phyloP scores from a whole-genome alignment of 1,140 invertebrate genomes.

The Apocrypta bakeri region DNA sequence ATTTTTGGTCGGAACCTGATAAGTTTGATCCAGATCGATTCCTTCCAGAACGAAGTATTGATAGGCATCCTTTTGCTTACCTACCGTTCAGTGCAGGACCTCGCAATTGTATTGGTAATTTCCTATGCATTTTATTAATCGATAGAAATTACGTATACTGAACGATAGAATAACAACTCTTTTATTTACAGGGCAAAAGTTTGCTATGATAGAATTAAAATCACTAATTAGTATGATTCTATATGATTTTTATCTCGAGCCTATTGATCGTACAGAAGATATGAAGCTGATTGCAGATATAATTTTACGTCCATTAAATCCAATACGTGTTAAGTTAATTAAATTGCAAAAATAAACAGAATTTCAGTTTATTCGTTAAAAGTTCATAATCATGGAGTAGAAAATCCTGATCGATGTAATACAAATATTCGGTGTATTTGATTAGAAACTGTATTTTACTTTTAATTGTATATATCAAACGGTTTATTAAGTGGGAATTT shows the following conservation, averaged over 20 bases:
- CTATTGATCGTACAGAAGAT: slow-evolving; percentile 41
- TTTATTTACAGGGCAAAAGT: slow-evolving; percentile 58
- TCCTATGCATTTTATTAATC: not conserved
- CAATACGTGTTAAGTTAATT: slow-evolving; percentile 53
- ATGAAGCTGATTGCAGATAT: slow-evolving; percentile 52
- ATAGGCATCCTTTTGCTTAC: slow-evolving; percentile 72
- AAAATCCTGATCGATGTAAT: too few species aligned
- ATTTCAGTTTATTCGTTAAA: too few species aligned
- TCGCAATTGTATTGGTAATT: slow-evolving; percentile 81
- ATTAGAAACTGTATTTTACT: too few species aligned
- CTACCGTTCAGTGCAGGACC: slow-evolving; percentile 84
- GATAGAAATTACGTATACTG: not conserved
- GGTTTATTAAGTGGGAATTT: too few species aligned
- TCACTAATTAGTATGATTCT: slow-evolving; percentile 50
- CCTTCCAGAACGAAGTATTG: slow-evolving; percentile 72
- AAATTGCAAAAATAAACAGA: slow-evolving; percentile 25
- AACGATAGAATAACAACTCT: not conserved
- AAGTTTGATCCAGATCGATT: slow-evolving; percentile 85
- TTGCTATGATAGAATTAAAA: slow-evolving; percentile 58
- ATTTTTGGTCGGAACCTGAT: slow-evolving; percentile 82
- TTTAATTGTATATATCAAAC: too few species aligned
- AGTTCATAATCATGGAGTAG: too few species aligned
- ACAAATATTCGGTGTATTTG: too few species aligned
- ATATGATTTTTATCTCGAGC: slow-evolving; percentile 56
- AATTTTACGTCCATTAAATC: slow-evolving; percentile 49